Evolutionary conservation across 2,113 vertebrate genomes (phyloP).

Genomic region (Cygnus atratus): DNA sequence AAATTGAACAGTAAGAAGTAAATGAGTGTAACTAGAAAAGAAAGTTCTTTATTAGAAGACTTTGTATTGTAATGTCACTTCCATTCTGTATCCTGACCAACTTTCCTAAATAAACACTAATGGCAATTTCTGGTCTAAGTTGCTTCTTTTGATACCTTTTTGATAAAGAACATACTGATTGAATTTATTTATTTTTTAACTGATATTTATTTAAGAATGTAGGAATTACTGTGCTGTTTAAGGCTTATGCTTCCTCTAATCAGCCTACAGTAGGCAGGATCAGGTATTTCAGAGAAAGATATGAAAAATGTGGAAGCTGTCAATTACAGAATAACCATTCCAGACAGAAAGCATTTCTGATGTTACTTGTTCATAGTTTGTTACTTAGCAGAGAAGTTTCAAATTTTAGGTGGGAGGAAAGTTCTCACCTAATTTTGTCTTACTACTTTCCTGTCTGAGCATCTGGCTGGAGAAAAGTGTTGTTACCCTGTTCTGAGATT

Average conservation of each 20-base stretch:
- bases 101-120: background rate
- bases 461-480: background rate
- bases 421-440: background rate
- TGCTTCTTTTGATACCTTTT: background rate
- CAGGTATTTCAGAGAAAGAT: background rate
- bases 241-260: background rate
- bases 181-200: background rate
- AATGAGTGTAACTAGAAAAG: background rate
- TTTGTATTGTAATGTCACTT: background rate
- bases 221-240: background rate
- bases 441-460: background rate
- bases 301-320: background rate
- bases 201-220: background rate
- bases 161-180: background rate
- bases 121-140: background rate
- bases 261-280: background rate
- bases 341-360: background rate
- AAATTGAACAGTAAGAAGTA: background rate
- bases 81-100: background rate
- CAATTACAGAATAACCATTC: background rate
- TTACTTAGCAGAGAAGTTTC: background rate
- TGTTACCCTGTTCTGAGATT: background rate
- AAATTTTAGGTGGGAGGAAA: background rate
- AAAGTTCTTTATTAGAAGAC: background rate
- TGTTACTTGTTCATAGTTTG: fast-evolving